Evolutionary conservation across 2,888 invertebrate genomes (phyloP), one percentile per base, ranked within the genome.

Genomic region (Kryphioiulus occultus): DNA sequence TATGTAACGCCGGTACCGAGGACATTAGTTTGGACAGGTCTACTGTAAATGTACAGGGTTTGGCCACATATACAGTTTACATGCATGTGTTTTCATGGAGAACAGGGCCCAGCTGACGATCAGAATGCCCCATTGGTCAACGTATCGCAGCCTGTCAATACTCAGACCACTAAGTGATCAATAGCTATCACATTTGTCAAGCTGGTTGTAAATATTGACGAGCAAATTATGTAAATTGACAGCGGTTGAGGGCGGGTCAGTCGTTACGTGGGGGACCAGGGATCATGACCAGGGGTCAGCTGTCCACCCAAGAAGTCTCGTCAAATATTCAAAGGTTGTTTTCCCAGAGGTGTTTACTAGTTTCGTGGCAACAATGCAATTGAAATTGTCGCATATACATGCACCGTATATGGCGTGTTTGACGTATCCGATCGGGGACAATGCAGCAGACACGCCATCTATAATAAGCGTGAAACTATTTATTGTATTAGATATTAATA

Each of bases 181-280:
- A 59, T 59, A n/a, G n/a, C n/a, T 59, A n/a, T 59, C 59, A 3
- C 59, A 59, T 59, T 59, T 59, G 59, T 59, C 59, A 59, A 19
- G n/a, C n/a, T 42, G 42, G n/a, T 59, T 15, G 19, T 59, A 59
- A 59, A 59, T 59, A 59, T 59, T n/a, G 59, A 59, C 59, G 59
- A n/a, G n/a, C n/a, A n/a, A 59, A 59, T 59, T 59, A 59, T n/a
- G 59, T 59, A 59, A 59, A 59, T 59, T 59, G 59, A 59, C 59
- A 59, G 59, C 59, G 19, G 19, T n/a, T 3, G 19, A 59, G 59
- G 59, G 59, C 59, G 59, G 59, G n/a, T 59, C 59, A 59, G 59
- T 59, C 1, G 59, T n/a, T n/a, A 59, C 59, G 59, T 59, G 59
- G 59, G 59, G 19, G 59, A 59, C 59, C 19, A n/a, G 59, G n/a